phyloP scores from a whole-genome alignment of 2,888 invertebrate genomes.

The Punctoribates punctum region DNA sequence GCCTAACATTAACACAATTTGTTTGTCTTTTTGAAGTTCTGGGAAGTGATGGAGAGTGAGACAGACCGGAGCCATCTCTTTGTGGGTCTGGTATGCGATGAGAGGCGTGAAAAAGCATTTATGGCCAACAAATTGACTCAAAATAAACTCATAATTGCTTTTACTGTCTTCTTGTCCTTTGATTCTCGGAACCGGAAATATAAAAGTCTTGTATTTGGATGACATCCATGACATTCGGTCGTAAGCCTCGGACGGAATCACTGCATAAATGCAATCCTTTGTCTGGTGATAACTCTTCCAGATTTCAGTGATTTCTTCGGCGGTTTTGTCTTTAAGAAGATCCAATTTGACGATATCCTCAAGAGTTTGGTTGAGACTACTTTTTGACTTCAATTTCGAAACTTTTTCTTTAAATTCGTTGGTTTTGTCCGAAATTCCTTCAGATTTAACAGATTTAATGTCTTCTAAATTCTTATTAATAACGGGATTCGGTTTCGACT shows the following conservation, averaged over 20 bases:
- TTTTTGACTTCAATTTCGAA: background rate
- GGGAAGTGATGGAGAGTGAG: slow-evolving; percentile 73
- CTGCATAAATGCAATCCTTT: slow-evolving; percentile 72
- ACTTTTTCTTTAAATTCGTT: background rate
- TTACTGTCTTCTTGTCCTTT: background rate
- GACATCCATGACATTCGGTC: slow-evolving; percentile 40
- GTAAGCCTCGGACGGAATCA: slow-evolving; percentile 59
- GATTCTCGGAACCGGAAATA: slow-evolving; percentile 50
- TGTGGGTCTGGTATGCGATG: slow-evolving; percentile 73
- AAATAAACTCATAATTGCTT: slow-evolving; percentile 72
- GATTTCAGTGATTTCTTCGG: slow-evolving; percentile 67
- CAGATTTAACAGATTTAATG: background rate
- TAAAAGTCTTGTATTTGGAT: slow-evolving; percentile 49
- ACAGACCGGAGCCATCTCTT: slow-evolving; percentile 84
- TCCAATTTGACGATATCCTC: slow-evolving; percentile 68
- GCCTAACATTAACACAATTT: slow-evolving; percentile 75
- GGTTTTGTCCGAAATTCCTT: background rate
- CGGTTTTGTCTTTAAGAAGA: slow-evolving; percentile 65
- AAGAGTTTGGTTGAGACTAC: slow-evolving; percentile 17
- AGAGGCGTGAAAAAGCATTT: slow-evolving; percentile 78
- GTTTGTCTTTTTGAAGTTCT: slow-evolving; percentile 65
- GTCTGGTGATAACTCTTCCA: slow-evolving; percentile 76
- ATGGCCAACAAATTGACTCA: slow-evolving; percentile 67
- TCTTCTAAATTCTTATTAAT: background rate
- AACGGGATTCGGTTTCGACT: background rate